Conservation (phyloP, 2,113 vertebrate species). For the Gnathonemus echidnorhynchus region DNA sequence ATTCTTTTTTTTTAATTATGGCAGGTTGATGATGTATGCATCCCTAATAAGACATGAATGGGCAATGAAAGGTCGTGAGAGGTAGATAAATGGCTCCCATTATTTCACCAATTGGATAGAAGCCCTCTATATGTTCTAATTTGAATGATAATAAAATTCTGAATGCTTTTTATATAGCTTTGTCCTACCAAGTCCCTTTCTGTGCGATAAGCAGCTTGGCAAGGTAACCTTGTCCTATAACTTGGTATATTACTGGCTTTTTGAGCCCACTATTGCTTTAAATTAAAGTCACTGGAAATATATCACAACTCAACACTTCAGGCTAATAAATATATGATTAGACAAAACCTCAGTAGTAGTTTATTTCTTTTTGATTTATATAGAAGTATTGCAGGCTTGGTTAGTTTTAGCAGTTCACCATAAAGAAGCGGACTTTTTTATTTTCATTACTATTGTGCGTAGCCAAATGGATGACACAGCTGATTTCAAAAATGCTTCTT, state of each 20-base stretch:
- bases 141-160: slow-evolving; percentile 81
- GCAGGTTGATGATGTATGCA: slow-evolving; percentile 80
- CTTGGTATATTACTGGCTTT: slow-evolving; percentile 45
- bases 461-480: not conserved
- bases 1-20: slow-evolving; percentile 74
- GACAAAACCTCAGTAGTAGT: slow-evolving; percentile 23
- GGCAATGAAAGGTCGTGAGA: slow-evolving; percentile 83
- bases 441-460: not conserved
- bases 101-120: slow-evolving; percentile 86
- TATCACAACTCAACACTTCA: slow-evolving; percentile 28
- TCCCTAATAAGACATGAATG: slow-evolving; percentile 80
- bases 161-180: slow-evolving; percentile 56
- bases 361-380: slow-evolving; percentile 18
- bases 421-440: not conserved
- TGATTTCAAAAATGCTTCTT: not conserved
- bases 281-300: slow-evolving; percentile 49
- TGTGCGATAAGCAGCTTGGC: slow-evolving; percentile 62
- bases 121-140: slow-evolving; percentile 76
- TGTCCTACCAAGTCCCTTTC: slow-evolving; percentile 60
- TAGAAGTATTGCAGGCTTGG: slow-evolving; percentile 1
- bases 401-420: slow-evolving; percentile 10
- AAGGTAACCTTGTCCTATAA: slow-evolving; percentile 74
- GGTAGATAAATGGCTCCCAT: slow-evolving; percentile 85
- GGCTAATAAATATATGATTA: slow-evolving; percentile 31
- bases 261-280: slow-evolving; percentile 45